Percentiles rank a stretch among this genome's conserved stretches.
phyloP scores from a whole-genome alignment of 2,113 vertebrate genomes.

The Chionodraco myersi region DNA sequence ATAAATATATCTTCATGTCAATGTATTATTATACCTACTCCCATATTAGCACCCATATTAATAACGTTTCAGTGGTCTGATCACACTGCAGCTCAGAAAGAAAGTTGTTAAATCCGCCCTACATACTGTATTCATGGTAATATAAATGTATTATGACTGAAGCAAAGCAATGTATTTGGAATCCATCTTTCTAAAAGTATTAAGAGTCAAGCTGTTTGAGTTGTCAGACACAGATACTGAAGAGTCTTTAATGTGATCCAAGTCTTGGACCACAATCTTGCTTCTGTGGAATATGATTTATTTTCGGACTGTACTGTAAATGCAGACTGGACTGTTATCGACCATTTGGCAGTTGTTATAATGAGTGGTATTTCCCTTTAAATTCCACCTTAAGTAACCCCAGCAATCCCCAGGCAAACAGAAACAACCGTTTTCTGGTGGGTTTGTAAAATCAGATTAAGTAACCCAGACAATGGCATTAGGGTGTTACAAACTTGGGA shows the following conservation, averaged over 20 bases:
- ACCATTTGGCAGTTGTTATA: conserved; percentile 56
- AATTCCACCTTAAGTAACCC: conserved; percentile 22
- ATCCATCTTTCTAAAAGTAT: not conserved
- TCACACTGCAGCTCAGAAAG: conserved; percentile 5
- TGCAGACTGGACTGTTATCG: conserved; percentile 19
- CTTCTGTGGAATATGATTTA: not conserved
- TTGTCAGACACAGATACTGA: conserved; percentile 8
- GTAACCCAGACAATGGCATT: not conserved
- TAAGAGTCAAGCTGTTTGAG: not conserved
- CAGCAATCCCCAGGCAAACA: not conserved
- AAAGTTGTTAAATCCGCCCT: not conserved
- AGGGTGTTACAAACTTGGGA: not conserved
- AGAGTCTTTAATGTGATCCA: not conserved
- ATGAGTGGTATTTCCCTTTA: conserved; percentile 46
- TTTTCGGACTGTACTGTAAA: conserved; percentile 21
- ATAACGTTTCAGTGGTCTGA: conserved; percentile 42
- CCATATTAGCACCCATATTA: conserved; percentile 31
- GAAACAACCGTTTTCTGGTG: not conserved
- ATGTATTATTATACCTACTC: not conserved
- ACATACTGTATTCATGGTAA: not conserved
- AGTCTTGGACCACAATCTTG: not conserved
- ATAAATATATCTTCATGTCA: not conserved
- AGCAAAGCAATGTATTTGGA: not conserved
- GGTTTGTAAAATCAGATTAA: not conserved
- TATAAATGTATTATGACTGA: not conserved